Percentiles rank a stretch among this genome's conserved stretches.
These are phyloP conservation scores for Amblyjoppa proteus DNA, from an alignment of 2,888 invertebrate species.

Conservation along the genomic window DNA sequence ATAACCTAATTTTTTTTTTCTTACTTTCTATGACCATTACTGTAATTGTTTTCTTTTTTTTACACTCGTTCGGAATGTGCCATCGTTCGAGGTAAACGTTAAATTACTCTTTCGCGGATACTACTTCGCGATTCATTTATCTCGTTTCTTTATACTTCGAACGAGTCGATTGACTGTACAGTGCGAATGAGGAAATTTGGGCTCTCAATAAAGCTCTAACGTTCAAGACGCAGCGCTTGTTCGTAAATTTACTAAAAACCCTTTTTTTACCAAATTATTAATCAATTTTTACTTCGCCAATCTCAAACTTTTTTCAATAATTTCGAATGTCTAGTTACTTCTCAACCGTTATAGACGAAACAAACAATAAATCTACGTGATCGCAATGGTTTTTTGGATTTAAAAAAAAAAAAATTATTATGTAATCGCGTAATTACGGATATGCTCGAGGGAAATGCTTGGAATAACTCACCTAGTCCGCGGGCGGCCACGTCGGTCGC, in stretches of 20 bases:
- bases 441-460: constrained; percentile 22
- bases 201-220: background rate
- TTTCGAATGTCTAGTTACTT: background rate
- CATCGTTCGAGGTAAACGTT: constrained; percentile 6
- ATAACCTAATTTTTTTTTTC: constrained; percentile 2
- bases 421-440: constrained; percentile 36
- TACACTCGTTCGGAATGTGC: constrained; percentile 4
- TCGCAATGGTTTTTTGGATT: constrained; percentile 44
- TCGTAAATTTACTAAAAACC: background rate
- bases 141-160: constrained; percentile 16
- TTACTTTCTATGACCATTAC: background rate
- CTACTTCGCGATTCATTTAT: background rate
- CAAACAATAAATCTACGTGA: constrained; percentile 31
- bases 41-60: background rate
- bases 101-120: background rate
- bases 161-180: background rate
- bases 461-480: constrained; percentile 90
- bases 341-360: background rate
- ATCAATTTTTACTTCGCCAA: background rate
- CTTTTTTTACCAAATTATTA: background rate
- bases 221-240: background rate
- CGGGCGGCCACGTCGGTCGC: constrained; percentile 98
- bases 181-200: background rate
- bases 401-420: constrained; percentile 36
- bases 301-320: background rate